Evolutionary conservation across 1,140 invertebrate species (phyloP), one percentile per base, ranked within the genome.

Genomic region (Epicauta chinensis): DNA sequence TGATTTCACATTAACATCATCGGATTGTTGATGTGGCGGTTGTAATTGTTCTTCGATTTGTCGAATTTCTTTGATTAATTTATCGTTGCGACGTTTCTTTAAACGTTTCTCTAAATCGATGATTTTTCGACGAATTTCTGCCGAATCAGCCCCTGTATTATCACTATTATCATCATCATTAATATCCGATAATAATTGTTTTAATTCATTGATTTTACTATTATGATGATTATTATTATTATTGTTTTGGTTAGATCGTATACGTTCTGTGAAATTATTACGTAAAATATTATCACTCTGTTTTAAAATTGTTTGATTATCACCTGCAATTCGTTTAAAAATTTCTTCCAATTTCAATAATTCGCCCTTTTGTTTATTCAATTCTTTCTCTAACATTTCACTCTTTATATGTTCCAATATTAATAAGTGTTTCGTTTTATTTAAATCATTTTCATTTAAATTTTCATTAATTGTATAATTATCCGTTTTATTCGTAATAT

Each of bases 321-420:
- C 16, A 35, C 10, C 10, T 16, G 23, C 7, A 7, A 16, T 12
- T 41, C n/a, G 11, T 10, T 14, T 10, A 7, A 40, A 45, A 44
- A 48, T 53, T n/a, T 12, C 11, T 10, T 34, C 12, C 10, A 34
- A 11, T 29, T 44, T 32, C 5, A 11, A 32, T 16, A 51, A 35
- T 36, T 51, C 48, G 10, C 35, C 15, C 11, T 42, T 55, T 38
- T 57, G 56, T 36, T 17, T 50, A 35, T 55, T 62, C 9, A 62
- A 17, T 53, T 61, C 56, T 4, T 53, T 48, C 34, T 61, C 60
- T 11, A 65, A 42, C 12, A 39, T 13, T 15, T 51, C 38, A 30
- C 64, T 51, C 48, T 58, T 56, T 14, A 53, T 42, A 40, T 56
- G 57, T 47, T 60, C 51, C 1, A 50, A 14, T 4, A 38, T 46